phyloP scores from a whole-genome alignment of 2,888 invertebrate species.

The Lochmaea crataegi region DNA sequence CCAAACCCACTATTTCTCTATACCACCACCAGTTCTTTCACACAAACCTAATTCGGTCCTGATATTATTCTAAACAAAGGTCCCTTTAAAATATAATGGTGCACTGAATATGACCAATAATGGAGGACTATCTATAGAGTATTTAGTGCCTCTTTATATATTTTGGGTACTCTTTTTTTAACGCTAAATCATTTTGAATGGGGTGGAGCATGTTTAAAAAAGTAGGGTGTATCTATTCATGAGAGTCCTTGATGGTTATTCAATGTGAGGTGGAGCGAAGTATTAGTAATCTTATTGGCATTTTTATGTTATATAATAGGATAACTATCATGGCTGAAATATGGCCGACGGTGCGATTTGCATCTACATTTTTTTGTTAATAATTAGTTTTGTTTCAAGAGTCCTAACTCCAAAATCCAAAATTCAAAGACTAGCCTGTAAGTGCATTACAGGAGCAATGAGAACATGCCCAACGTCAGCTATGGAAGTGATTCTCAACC shows the following conservation, averaged over 20 bases:
- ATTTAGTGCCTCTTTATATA: slow-evolving; percentile 12
- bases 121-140: slow-evolving; percentile 27
- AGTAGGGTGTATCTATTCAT: slow-evolving; percentile 31
- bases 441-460: no score
- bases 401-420: no score
- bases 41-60: not conserved
- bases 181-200: slow-evolving; percentile 27
- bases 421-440: no score
- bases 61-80: slow-evolving; percentile 18
- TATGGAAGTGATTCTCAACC: no score
- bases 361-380: not conserved
- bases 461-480: no score
- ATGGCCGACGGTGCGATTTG: not conserved
- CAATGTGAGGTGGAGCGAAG: slow-evolving; percentile 19
- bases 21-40: no score
- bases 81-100: slow-evolving; percentile 33
- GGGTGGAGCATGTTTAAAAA: slow-evolving; percentile 33
- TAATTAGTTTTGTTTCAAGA: not conserved
- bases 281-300: slow-evolving; percentile 15
- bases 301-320: slow-evolving; percentile 13
- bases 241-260: slow-evolving; percentile 9
- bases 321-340: slow-evolving; percentile 9
- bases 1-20: no score
- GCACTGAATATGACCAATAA: slow-evolving; percentile 36
- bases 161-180: slow-evolving; percentile 19